A percentile compares a stretch with the other conserved stretches of the same genome.
Evolutionary conservation across 92 coral and sea anemone species (phyloP).

Genomic region (Paragorgia papillata): DNA sequence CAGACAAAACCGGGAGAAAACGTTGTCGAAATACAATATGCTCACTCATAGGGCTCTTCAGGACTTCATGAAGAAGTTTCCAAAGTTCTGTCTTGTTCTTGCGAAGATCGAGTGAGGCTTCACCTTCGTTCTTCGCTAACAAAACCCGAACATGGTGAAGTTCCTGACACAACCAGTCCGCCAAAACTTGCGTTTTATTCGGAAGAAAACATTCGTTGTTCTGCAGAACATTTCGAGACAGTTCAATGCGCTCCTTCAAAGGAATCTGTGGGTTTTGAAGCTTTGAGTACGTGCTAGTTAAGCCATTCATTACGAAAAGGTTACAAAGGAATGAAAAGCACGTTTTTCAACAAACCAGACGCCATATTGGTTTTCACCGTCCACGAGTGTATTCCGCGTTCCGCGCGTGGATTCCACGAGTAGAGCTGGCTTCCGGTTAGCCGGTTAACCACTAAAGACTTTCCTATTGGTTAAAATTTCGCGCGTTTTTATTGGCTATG

Average conservation of each 20-base stretch:
- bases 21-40: slow-evolving; percentile 15
- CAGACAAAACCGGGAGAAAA: slow-evolving; percentile 2
- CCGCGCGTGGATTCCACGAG: too few relatives aligned
- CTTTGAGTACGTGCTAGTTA: slow-evolving; percentile 18
- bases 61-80: slow-evolving; percentile 22
- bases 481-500: too few relatives aligned
- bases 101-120: background rate
- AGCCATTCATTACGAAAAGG: slow-evolving; percentile 2
- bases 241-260: slow-evolving; percentile 34
- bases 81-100: slow-evolving; percentile 13
- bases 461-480: too few relatives aligned
- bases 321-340: background rate
- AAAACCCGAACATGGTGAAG: background rate
- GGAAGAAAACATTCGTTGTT: slow-evolving; percentile 8
- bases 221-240: slow-evolving; percentile 8
- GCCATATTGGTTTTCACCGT: background rate
- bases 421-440: too few relatives aligned
- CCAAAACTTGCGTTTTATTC: slow-evolving; percentile 33
- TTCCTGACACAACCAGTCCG: slow-evolving; percentile 26
- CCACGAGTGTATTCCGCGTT: background rate
- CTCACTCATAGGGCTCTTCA: slow-evolving; percentile 10
- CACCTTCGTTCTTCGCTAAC: background rate
- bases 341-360: background rate
- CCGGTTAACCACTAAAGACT: too few relatives aligned
- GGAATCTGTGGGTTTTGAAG: slow-evolving; percentile 23